phyloP scores from a whole-genome alignment of 2,113 vertebrate species.

The Embiotoca jacksoni region DNA sequence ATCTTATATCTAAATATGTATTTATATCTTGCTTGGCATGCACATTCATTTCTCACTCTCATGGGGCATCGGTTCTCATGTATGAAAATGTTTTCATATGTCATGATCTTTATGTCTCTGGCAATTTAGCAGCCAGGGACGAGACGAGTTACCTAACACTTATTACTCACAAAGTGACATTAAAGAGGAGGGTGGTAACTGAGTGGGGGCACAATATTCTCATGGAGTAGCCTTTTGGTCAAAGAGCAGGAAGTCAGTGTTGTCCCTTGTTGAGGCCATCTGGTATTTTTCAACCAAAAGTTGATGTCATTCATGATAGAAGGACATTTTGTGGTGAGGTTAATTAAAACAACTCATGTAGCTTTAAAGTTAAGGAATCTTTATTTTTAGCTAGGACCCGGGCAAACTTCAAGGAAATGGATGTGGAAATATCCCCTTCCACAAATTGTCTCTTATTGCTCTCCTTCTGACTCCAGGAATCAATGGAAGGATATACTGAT shows the following conservation, averaged over 20 bases:
- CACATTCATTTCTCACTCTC: too few species aligned
- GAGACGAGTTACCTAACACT: neutral
- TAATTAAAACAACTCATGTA: conserved; percentile 39
- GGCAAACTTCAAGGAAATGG: conserved; percentile 57
- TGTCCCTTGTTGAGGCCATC: conserved; percentile 43
- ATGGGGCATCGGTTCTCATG: neutral
- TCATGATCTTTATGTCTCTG: conserved; percentile 8
- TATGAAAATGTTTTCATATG: neutral
- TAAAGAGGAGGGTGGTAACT: neutral
- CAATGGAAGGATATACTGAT: conserved; percentile 61
- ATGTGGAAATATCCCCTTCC: conserved; percentile 77
- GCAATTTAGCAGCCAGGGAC: neutral
- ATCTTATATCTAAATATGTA: neutral
- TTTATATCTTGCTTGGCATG: too few species aligned
- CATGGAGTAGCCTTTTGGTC: conserved; percentile 25
- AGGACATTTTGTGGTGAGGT: conserved; percentile 23
- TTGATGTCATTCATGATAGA: conserved; percentile 26
- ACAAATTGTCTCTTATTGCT: conserved; percentile 71
- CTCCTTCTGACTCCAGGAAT: conserved; percentile 50
- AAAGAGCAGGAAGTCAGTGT: conserved; percentile 50
- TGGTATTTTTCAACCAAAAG: conserved; percentile 21
- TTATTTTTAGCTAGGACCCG: conserved; percentile 54
- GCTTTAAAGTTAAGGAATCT: conserved; percentile 3
- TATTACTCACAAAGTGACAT: neutral
- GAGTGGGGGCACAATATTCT: conserved; percentile 11